Evolutionary conservation across 2,888 invertebrate genomes (phyloP).

Genomic region (Cephonodes hylas): DNA sequence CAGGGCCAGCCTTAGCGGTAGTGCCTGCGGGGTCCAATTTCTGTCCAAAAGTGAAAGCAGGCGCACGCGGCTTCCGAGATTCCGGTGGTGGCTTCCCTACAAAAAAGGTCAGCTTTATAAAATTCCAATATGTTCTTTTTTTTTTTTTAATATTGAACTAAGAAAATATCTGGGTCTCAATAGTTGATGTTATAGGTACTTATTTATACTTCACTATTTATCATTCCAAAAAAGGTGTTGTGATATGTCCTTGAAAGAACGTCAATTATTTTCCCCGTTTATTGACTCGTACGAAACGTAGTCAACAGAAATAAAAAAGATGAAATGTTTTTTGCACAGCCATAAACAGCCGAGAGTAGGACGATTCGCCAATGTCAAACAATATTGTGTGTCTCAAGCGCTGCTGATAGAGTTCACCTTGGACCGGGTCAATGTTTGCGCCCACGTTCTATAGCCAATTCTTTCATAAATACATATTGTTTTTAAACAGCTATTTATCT

Average conservation of each 20-base stretch:
- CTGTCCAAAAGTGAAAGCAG: conserved; percentile 91
- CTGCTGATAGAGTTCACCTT: conserved; percentile 56
- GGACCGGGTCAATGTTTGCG: conserved; percentile 62
- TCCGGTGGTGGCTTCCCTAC: conserved; percentile 88
- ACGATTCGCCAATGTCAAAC: conserved; percentile 37
- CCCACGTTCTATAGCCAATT: conserved; percentile 37
- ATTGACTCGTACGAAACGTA: neutral
- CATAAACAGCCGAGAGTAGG: conserved; percentile 11
- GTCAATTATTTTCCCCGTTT: neutral
- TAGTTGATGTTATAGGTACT: neutral
- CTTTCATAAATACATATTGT: neutral
- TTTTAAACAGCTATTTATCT: neutral
- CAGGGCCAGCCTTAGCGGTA: conserved; percentile 86
- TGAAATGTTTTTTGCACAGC: conserved; percentile 14
- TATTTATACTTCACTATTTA: neutral
- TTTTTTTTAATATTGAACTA: neutral
- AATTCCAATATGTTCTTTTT: too few relatives aligned
- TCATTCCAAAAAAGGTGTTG: neutral
- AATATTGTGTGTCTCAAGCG: conserved; percentile 25
- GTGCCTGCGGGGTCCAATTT: conserved; percentile 77
- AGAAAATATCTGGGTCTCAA: neutral
- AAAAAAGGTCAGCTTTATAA: too few relatives aligned
- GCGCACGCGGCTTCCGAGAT: conserved; percentile 88
- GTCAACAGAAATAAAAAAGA: neutral
- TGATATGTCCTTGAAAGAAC: neutral